Percentiles rank a stretch among this genome's conserved stretches.
These are phyloP conservation scores for Mormyrops attenuatus DNA, from an alignment of 2,797 vertebrate genomes.

Conservation along the genomic window DNA sequence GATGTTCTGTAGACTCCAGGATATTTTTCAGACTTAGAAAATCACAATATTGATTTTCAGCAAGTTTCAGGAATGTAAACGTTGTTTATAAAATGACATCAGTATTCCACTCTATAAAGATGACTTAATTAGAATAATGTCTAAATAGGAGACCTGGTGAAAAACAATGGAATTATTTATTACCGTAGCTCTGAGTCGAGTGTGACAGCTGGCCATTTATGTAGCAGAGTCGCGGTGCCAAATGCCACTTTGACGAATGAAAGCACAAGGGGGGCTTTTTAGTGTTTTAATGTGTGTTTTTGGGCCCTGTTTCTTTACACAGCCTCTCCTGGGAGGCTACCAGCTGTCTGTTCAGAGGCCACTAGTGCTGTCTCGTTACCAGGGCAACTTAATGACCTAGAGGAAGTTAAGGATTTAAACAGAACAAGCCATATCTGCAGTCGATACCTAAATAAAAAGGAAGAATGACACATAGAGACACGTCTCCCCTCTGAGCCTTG, in stretches of 20 bases:
- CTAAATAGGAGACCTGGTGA: background rate
- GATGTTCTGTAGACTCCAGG: background rate
- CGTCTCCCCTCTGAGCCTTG: background rate
- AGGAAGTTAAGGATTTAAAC: background rate
- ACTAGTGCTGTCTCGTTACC: background rate
- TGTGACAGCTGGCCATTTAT: background rate
- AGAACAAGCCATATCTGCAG: background rate
- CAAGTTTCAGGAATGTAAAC: background rate
- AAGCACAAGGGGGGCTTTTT: background rate
- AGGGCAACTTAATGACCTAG: background rate
- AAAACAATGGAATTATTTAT: background rate
- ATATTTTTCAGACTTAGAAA: background rate
- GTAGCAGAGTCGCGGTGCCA: background rate
- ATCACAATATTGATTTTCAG: background rate
- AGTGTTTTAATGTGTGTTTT: background rate
- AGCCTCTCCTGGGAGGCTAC: background rate
- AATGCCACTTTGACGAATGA: background rate
- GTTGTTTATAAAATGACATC: background rate
- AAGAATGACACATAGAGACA: background rate
- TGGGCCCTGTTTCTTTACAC: background rate
- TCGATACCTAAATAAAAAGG: background rate
- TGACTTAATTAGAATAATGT: background rate
- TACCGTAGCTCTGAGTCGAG: background rate
- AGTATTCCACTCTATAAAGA: background rate
- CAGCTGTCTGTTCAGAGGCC: background rate